phyloP scores from a whole-genome alignment of 2,113 vertebrate genomes.

The Macrotus californicus region DNA sequence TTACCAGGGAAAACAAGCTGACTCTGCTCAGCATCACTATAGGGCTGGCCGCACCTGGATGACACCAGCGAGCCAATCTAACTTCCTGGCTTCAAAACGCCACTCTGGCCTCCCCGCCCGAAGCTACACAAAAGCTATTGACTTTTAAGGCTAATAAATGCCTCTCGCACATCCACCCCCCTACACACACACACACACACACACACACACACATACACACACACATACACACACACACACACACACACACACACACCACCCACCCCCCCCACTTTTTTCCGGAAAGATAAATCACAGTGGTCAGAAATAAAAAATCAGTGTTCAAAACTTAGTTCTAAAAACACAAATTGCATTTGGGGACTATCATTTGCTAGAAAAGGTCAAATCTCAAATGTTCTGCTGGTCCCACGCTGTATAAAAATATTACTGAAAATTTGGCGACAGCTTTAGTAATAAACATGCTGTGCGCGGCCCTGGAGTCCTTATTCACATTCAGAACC shows the following conservation, averaged over 20 bases:
- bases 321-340: conserved; percentile 36
- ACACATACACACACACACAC: background rate
- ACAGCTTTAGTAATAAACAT: conserved; percentile 6
- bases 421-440: background rate
- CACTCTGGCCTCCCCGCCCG: background rate
- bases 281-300: background rate
- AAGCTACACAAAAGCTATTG: background rate
- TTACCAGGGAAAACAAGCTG: background rate
- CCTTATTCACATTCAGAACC: conserved; percentile 35
- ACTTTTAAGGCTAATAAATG: conserved; percentile 1
- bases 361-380: background rate
- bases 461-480: background rate
- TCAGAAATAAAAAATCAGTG: conserved; percentile 3
- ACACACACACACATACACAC: background rate
- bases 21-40: background rate
- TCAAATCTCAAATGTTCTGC: conserved; percentile 16
- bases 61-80: background rate
- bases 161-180: background rate
- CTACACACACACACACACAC: background rate
- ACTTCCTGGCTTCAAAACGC: background rate
- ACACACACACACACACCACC: background rate
- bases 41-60: too few relatives aligned
- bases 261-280: background rate
- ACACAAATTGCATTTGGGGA: background rate
- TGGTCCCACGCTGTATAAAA: background rate